These are phyloP conservation scores for Deilephila elpenor DNA, from an alignment of 2,888 invertebrate genomes.

Conservation along the genomic window DNA sequence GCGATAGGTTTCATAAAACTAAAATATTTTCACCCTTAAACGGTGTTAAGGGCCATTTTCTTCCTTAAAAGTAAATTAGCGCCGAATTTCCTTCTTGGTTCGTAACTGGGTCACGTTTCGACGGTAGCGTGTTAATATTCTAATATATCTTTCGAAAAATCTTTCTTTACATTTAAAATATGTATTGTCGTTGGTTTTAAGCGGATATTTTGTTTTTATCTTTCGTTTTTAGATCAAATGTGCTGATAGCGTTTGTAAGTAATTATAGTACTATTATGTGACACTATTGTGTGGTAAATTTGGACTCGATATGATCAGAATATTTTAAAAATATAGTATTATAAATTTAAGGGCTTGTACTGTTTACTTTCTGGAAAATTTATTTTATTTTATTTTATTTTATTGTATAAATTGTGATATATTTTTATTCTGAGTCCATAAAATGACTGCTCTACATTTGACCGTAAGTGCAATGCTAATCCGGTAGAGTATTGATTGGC, in stretches of 20 bases:
- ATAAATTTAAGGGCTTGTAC: neutral
- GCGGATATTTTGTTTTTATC: neutral
- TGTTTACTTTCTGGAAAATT: too few species aligned
- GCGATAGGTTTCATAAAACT: constrained; percentile 7
- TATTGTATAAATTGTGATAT: too few species aligned
- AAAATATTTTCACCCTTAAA: constrained; percentile 28
- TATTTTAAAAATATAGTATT: neutral
- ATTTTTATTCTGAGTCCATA: too few species aligned
- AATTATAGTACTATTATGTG: neutral
- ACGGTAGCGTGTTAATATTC: constrained; percentile 31
- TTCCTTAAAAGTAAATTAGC: constrained; percentile 38
- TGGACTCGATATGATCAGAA: neutral
- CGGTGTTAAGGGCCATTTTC: constrained; percentile 35
- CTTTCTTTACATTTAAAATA: neutral
- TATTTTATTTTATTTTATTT: too few species aligned
- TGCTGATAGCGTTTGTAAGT: neutral
- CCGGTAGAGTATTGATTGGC: neutral
- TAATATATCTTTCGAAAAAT: constrained; percentile 13
- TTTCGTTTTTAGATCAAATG: neutral
- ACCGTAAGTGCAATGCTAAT: too few species aligned
- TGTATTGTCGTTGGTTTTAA: constrained; percentile 1
- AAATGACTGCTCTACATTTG: too few species aligned
- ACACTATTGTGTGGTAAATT: neutral
- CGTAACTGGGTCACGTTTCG: constrained; percentile 38
- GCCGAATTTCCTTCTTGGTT: constrained; percentile 31